These are phyloP conservation scores for Galeruca laticollis DNA, from an alignment of 2,888 invertebrate genomes.

Conservation along the genomic window DNA sequence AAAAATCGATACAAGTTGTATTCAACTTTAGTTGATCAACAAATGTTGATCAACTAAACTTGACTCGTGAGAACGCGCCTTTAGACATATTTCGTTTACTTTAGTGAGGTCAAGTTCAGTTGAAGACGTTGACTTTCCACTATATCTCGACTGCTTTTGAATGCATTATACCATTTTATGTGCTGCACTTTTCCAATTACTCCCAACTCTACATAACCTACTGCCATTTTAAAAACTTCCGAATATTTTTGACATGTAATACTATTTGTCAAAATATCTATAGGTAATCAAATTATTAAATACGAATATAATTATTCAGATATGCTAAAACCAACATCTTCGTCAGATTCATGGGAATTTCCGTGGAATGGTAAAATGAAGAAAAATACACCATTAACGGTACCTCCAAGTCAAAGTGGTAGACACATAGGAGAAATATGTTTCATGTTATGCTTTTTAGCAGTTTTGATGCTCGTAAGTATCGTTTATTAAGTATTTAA, in stretches of 20 bases:
- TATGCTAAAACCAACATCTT: conserved; percentile 31
- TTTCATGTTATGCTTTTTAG: conserved; percentile 41
- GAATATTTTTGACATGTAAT: neutral
- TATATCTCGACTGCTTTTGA: too few relatives aligned
- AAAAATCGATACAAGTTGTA: too few relatives aligned
- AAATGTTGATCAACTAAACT: too few relatives aligned
- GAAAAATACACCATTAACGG: conserved; percentile 23
- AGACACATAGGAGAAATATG: conserved; percentile 33
- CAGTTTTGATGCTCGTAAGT: conserved; percentile 43
- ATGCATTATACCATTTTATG: too few relatives aligned
- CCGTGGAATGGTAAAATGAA: conserved; percentile 36
- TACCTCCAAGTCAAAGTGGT: conserved; percentile 39
- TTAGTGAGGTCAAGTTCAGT: too few relatives aligned
- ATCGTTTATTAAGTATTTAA: neutral
- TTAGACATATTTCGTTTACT: too few relatives aligned
- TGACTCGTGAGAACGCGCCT: too few relatives aligned
- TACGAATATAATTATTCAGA: neutral
- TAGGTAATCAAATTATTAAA: too few relatives aligned
- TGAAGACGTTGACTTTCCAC: too few relatives aligned
- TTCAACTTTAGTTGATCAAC: too few relatives aligned
- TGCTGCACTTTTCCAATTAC: too few relatives aligned
- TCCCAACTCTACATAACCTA: too few relatives aligned
- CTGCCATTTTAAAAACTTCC: neutral
- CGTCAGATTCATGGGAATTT: conserved; percentile 42
- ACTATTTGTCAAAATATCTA: neutral